Percentiles rank a stretch among this genome's conserved stretches.
Conservation (phyloP, 2,888 invertebrate genomes). For the Catocala sponsa region DNA sequence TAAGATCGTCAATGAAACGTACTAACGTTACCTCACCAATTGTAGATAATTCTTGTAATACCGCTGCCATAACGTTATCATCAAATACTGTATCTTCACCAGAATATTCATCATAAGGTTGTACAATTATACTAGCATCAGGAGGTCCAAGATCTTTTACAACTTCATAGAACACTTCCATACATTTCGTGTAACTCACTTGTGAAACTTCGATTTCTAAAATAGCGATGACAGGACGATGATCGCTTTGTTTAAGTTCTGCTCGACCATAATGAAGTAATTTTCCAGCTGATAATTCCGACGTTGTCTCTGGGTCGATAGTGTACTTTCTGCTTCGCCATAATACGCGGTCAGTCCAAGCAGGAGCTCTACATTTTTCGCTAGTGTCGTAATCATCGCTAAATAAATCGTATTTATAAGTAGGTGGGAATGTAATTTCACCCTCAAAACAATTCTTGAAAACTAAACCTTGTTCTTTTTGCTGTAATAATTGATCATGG, state of each 20-base stretch:
- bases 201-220: slow-evolving; percentile 95
- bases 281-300: slow-evolving; percentile 93
- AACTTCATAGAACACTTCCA: slow-evolving; percentile 94
- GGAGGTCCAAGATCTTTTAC: slow-evolving; percentile 97
- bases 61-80: slow-evolving; percentile 93
- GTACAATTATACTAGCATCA: slow-evolving; percentile 96
- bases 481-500: slow-evolving; percentile 95
- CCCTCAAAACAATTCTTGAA: slow-evolving; percentile 98
- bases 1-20: slow-evolving; percentile 93
- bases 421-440: slow-evolving; percentile 96
- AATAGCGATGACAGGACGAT: slow-evolving; percentile 97
- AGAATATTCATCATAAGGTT: slow-evolving; percentile 72
- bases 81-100: slow-evolving; percentile 91
- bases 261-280: slow-evolving; percentile 96
- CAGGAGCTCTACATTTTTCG: slow-evolving; percentile 98
- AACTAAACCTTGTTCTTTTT: slow-evolving; percentile 93
- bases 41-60: slow-evolving; percentile 94
- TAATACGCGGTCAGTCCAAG: slow-evolving; percentile 99
- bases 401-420: slow-evolving; percentile 99
- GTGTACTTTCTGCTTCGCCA: slow-evolving; percentile 95
- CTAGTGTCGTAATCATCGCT: slow-evolving; percentile 99
- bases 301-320: slow-evolving; percentile 89
- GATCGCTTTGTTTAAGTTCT: slow-evolving; percentile 98
- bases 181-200: slow-evolving; percentile 93
- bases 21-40: slow-evolving; percentile 97